Evolutionary conservation across 2,888 invertebrate genomes (phyloP).

Genomic region (Melieria picta): DNA sequence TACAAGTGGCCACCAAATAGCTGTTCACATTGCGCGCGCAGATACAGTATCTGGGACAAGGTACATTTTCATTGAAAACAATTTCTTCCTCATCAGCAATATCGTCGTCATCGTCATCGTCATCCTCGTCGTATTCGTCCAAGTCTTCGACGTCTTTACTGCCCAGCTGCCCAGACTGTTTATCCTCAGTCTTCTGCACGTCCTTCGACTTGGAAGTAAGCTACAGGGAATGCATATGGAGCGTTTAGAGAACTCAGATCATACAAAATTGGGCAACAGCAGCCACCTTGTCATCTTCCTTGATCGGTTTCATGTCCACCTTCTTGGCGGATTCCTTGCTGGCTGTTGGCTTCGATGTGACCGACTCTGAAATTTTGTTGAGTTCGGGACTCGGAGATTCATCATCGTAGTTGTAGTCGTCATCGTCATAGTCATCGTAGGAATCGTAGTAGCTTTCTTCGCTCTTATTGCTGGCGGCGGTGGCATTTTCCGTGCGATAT

Average conservation of each 20-base stretch:
- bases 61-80: conserved; percentile 63
- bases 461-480: conserved; percentile 44
- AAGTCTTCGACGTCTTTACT: conserved; percentile 46
- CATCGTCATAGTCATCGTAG: conserved; percentile 54
- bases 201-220: conserved; percentile 28
- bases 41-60: conserved; percentile 73
- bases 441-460: conserved; percentile 51
- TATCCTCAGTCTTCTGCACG: not conserved
- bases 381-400: conserved; percentile 41
- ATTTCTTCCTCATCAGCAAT: conserved; percentile 59
- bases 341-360: conserved; percentile 40
- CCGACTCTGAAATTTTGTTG: conserved; percentile 48
- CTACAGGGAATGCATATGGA: not conserved
- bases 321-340: conserved; percentile 45
- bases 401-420: conserved; percentile 53
- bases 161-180: conserved; percentile 6
- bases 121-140: conserved; percentile 49
- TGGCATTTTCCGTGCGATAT: conserved; percentile 44
- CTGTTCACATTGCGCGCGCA: conserved; percentile 71
- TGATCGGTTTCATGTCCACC: conserved; percentile 49
- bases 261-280: too few relatives aligned
- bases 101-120: conserved; percentile 55
- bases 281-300: conserved; percentile 51
- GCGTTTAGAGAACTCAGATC: not conserved
- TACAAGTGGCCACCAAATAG: conserved; percentile 74